Evolutionary conservation across 2,888 invertebrate species (phyloP).

Genomic region (Carterocephalus palaemon): DNA sequence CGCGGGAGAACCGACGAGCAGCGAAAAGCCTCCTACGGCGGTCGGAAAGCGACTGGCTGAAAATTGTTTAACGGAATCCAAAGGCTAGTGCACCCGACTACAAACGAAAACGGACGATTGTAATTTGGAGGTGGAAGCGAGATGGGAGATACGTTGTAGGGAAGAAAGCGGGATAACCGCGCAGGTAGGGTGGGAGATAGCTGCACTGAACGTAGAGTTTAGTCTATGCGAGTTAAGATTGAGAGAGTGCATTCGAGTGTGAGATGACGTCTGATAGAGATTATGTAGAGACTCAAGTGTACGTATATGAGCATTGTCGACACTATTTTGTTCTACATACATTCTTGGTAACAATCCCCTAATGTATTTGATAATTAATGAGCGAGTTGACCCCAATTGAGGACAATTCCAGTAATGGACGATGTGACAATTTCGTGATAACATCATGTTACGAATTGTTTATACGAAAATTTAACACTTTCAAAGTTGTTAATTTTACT

Average conservation of each 20-base stretch:
- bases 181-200: slow-evolving; percentile 65
- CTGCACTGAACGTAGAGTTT: slow-evolving; percentile 59
- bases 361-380: slow-evolving; percentile 42
- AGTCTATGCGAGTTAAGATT: slow-evolving; percentile 63
- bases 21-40: slow-evolving; percentile 58
- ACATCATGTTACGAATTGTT: slow-evolving; percentile 48
- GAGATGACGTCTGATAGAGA: slow-evolving; percentile 32
- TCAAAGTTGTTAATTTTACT: no score
- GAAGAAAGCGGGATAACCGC: slow-evolving; percentile 50
- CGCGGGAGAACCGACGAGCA: slow-evolving; percentile 55
- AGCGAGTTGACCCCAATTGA: slow-evolving; percentile 63
- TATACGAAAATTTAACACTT: no score
- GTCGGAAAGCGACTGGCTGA: slow-evolving; percentile 69
- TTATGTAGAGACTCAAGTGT: slow-evolving; percentile 7
- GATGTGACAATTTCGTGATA: slow-evolving; percentile 61
- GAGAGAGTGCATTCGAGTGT: slow-evolving; percentile 61
- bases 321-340: no score
- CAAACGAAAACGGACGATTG: slow-evolving; percentile 73
- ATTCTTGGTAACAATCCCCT: no score
- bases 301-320: no score
- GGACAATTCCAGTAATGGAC: slow-evolving; percentile 63
- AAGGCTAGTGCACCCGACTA: slow-evolving; percentile 77
- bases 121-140: slow-evolving; percentile 67
- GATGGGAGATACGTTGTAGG: slow-evolving; percentile 45
- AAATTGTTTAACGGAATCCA: slow-evolving; percentile 73